A percentile compares a stretch with the other conserved stretches of the same genome.
Evolutionary conservation across 2,113 vertebrate genomes (phyloP).

Genomic region (Anoura caudifer): DNA sequence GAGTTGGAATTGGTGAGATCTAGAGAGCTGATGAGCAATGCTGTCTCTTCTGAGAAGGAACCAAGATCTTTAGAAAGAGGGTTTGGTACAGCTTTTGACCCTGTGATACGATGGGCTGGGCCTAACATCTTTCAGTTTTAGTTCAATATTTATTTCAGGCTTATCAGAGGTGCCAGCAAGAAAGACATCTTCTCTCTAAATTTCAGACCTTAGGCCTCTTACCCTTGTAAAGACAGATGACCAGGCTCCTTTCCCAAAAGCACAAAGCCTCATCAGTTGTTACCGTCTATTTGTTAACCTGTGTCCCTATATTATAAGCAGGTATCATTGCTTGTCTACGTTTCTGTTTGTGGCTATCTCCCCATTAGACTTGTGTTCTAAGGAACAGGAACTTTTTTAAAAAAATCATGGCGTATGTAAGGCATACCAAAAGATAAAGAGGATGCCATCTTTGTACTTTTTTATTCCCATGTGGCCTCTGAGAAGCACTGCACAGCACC

Average conservation of each 20-base stretch:
- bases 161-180: neutral
- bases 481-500: neutral
- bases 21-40: neutral
- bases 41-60: neutral
- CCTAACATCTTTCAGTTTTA: neutral
- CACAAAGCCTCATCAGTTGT: neutral
- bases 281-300: neutral
- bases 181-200: neutral
- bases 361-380: neutral
- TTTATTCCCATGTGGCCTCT: neutral
- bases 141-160: neutral
- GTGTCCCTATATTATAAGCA: neutral
- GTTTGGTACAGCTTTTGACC: neutral
- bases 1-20: neutral
- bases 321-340: neutral
- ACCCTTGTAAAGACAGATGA: neutral
- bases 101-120: neutral
- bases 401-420: neutral
- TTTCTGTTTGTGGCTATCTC: neutral
- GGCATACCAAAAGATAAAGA: neutral
- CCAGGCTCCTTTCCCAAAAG: neutral
- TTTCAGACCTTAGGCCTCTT: constrained; percentile 2
- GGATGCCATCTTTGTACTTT: neutral
- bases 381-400: neutral
- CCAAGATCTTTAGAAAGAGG: neutral